Conservation (phyloP, 2,797 vertebrate species). For the Rhinoraja longicauda region DNA sequence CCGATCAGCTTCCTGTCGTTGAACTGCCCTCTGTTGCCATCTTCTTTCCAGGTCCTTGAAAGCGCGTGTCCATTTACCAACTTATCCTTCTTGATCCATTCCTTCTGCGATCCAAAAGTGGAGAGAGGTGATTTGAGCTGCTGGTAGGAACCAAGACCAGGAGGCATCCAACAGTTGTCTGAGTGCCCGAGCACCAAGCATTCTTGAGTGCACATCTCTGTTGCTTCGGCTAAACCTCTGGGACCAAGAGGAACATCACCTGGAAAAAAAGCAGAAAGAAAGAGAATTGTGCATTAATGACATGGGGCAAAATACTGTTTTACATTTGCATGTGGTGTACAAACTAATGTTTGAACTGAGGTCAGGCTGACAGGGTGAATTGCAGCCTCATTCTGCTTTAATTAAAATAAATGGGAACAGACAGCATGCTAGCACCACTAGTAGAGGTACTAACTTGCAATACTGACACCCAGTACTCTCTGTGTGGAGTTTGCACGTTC, state of each 20-base stretch:
- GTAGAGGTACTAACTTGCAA: too few relatives aligned
- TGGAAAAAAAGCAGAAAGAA: background rate
- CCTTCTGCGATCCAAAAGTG: conserved; percentile 84
- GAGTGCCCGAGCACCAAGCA: conserved; percentile 94
- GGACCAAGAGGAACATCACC: conserved; percentile 88
- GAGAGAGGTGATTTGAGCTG: conserved; percentile 90
- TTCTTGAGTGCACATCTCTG: conserved; percentile 99
- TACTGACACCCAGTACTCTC: too few relatives aligned
- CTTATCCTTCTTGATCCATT: conserved; percentile 95
- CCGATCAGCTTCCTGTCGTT: conserved; percentile 89
- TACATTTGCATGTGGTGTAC: too few relatives aligned
- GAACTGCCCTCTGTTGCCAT: conserved; percentile 84
- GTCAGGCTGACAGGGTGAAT: too few relatives aligned
- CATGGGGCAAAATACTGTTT: too few relatives aligned
- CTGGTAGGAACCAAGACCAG: conserved; percentile 79
- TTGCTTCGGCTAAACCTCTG: conserved; percentile 90
- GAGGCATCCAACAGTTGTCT: conserved; percentile 99
- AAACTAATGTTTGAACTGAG: background rate
- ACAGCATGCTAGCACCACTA: too few relatives aligned
- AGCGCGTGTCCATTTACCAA: conserved; percentile 97
- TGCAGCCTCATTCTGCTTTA: background rate
- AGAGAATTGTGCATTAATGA: background rate
- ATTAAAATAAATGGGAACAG: background rate
- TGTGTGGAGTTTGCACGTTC: too few relatives aligned
- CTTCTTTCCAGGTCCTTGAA: conserved; percentile 92